Evolutionary conservation across 2,113 vertebrate genomes (phyloP), one percentile per base, ranked within the genome.

Genomic region (Picathartes gymnocephalus): DNA sequence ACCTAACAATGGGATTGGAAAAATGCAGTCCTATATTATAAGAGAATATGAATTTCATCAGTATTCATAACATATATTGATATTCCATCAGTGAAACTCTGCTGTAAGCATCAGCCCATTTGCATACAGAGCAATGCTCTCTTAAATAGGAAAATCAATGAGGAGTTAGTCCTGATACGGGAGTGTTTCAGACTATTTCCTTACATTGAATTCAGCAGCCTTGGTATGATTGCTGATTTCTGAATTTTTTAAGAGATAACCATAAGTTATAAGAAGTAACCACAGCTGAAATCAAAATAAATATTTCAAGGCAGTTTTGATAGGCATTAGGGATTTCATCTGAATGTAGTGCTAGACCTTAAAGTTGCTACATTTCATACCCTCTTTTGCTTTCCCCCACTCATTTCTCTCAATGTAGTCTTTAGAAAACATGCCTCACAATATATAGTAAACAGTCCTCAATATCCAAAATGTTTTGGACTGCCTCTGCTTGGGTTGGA

Each of bases 121-220:
- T 96, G 86, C 51, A 95, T 96, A 88, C 92, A 90, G 70, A 91
- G 58, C 79, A 84, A 51, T 35, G 20, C 47, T 90, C 37, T 79
- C 61, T 81, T 81, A 96, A 96, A 94, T 86, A 90, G 79, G 74
- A 88, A 91, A 95, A 92, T 94, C 95, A 95, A 92, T 91, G 93
- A 93, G 73, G 91, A 83, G 70, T 96, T 94, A 91, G 89, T 79
- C 64, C 72, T 83, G 93, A 88, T 91, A 69, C 10, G 44, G 57
- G 87, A 90, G 35, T 48, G n/a, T 89, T 93, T 92, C 30, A 40
- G 69, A 71, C 65, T 81, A 35, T 84, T 96, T 90, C 54, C 56
- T 93, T 77, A 48, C 37, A 31, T 10, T 91, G 51, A 76, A 81
- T 90, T 92, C 76, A 84, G 53, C 74, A 96, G 68, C 47, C 70